Percentiles rank a stretch among this genome's conserved stretches.
phyloP scores from a whole-genome alignment of 64 coral and sea anemone genomes.

The Anthopleura sola region DNA sequence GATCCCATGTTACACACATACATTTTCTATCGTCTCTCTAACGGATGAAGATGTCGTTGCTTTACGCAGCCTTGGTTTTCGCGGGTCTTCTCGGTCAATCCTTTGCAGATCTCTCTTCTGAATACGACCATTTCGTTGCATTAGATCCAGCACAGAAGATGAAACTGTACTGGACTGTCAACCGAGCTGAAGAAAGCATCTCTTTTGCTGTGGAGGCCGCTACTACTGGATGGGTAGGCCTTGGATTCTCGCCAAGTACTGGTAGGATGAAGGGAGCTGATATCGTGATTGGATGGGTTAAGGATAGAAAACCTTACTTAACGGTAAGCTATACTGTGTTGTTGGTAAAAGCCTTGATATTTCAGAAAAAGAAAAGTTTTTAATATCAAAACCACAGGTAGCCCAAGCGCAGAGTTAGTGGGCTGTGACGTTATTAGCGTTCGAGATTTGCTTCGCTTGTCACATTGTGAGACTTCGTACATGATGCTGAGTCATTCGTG shows the following conservation, averaged over 20 bases:
- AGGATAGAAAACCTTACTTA: conserved; percentile 30
- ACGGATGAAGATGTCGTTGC: not conserved
- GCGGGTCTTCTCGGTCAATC: not conserved
- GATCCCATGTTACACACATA: too few relatives aligned
- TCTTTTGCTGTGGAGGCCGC: conserved; percentile 33
- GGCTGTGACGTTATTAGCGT: too few relatives aligned
- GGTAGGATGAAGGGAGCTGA: conserved; percentile 44
- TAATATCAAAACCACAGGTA: too few relatives aligned
- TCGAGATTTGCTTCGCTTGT: too few relatives aligned
- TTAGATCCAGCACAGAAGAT: conserved; percentile 38
- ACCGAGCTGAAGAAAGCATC: conserved; percentile 23
- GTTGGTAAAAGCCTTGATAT: too few relatives aligned
- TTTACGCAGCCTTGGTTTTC: not conserved
- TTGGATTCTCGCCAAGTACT: conserved; percentile 45
- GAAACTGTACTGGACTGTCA: conserved; percentile 45
- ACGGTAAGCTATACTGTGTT: conserved; percentile 19
- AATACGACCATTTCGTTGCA: conserved; percentile 35
- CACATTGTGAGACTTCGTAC: too few relatives aligned
- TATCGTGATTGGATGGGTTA: conserved; percentile 54
- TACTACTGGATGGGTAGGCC: conserved; percentile 45
- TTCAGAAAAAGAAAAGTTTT: too few relatives aligned
- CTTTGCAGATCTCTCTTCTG: conserved; percentile 19
- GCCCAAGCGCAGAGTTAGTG: too few relatives aligned
- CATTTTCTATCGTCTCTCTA: too few relatives aligned
- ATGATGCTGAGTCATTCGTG: too few relatives aligned